Evolutionary conservation across 2,797 vertebrate genomes (phyloP).

Genomic region (Coccyzus lansbergi): DNA sequence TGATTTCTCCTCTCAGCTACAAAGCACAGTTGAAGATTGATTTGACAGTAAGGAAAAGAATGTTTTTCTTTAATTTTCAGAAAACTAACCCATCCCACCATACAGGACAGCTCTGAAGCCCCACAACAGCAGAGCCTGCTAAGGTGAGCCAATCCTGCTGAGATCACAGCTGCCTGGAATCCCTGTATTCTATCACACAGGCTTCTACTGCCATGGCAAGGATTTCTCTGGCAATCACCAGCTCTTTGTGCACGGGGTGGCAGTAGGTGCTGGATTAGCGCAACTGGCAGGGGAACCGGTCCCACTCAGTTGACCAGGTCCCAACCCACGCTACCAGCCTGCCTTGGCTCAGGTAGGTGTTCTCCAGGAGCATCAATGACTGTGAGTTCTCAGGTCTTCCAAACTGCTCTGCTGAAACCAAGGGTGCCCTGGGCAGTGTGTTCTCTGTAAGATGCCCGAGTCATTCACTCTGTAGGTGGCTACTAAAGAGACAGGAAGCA

Average conservation of each 20-base stretch:
- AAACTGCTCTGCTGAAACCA: no score
- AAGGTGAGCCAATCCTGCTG: not conserved
- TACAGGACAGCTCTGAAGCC: not conserved
- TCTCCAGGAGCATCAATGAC: no score
- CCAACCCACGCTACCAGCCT: no score
- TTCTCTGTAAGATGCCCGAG: no score
- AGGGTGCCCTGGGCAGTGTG: no score
- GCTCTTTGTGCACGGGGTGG: not conserved
- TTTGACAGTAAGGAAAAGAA: not conserved
- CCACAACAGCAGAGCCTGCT: not conserved
- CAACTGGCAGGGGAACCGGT: no score
- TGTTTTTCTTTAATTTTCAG: not conserved
- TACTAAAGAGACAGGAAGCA: not conserved
- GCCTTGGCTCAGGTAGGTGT: no score
- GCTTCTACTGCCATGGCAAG: not conserved
- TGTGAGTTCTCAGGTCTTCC: no score
- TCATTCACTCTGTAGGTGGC: no score
- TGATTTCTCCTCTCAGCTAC: not conserved
- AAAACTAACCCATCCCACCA: not conserved
- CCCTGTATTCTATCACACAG: fast-evolving
- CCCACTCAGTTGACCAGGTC: no score
- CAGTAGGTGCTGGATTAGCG: not conserved
- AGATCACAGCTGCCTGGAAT: not conserved
- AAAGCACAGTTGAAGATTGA: not conserved
- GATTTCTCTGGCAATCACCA: not conserved